Base-by-base conservation (phyloP, 2,888 invertebrate species). In the Agrochola circellaris region DNA sequence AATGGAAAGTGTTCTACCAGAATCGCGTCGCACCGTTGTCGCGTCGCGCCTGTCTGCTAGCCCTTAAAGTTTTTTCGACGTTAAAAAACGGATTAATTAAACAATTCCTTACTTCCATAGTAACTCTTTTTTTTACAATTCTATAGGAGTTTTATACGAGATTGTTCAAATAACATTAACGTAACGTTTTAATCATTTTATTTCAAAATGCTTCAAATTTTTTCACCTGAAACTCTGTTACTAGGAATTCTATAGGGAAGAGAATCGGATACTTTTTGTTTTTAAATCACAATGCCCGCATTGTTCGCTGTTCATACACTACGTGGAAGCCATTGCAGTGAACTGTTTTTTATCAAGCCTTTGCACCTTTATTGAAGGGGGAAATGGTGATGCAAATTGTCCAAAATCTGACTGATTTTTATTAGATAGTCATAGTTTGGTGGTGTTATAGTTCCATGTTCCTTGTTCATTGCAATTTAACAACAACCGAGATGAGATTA, bases 211-310 rank as follows among this genome's bases (percentile, higher is more conserved):
- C 54, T 79, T 45, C 17, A 73, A 66, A 6, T 38, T 8, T 65
- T 66, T 81, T 66, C 54, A 48, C 8, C 15, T 42, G n/a, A 58
- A 23, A 17, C n/a, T 66, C 20, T 38, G 65, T 3, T 48, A 11
- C 1, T 17, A 34, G 26, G 3, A 42, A 71, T 54, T 64, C 11
- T 9, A 54, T 82, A 60, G 26, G 51, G 9, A 64, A 11, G 34
- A 45, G 17, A 68, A 58, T 73, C 30, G 34, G 7, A 76, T 76
- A 51, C 15, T 54, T 45, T 67, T 71, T 73, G 42, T 65, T 82
- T 82, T 48, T 13, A 58, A 56, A 62, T 34, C 38, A 69, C 65
- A 69, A 61, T 61, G 51, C 68, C 26, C 23, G 51, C 20, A 61
- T 77, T 83, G 34, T 83, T 51, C 38, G 20, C 42, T 34, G 20